These are phyloP conservation scores for Chironomus tentans DNA, from an alignment of 2,888 invertebrate species.

Conservation along the genomic window DNA sequence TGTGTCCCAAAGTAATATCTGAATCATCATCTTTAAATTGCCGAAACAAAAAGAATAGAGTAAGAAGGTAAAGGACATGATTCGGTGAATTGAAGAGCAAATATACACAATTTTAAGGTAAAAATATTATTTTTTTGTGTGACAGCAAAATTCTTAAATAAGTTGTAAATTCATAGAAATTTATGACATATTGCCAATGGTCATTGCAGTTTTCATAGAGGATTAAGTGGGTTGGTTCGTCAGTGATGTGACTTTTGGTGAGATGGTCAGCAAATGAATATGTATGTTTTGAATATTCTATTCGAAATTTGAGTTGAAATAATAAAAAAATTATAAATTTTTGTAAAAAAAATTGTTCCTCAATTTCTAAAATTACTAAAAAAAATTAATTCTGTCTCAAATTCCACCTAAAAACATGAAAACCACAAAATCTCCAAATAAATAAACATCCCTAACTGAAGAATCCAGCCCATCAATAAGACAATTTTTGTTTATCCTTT, in stretches of 20 bases:
- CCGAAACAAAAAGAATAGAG: neutral
- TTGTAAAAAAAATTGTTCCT: too few species aligned
- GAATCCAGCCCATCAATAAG: neutral
- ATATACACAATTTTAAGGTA: conserved; percentile 5
- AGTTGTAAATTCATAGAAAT: conserved; percentile 25
- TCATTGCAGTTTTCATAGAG: conserved; percentile 11
- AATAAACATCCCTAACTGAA: neutral
- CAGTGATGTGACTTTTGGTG: neutral
- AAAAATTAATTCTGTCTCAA: too few species aligned
- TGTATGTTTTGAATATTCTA: too few species aligned
- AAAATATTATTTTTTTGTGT: neutral
- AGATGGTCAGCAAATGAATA: too few species aligned
- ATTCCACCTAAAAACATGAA: too few species aligned
- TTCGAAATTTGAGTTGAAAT: too few species aligned
- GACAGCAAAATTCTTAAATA: conserved; percentile 2
- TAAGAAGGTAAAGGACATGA: neutral
- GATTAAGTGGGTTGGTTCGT: conserved; percentile 8
- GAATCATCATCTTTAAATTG: too few species aligned
- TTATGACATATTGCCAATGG: conserved; percentile 24
- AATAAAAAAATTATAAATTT: too few species aligned
- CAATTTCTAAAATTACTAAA: too few species aligned
- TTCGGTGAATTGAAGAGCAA: neutral
- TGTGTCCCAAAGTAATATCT: neutral
- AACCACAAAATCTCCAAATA: neutral
- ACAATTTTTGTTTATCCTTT: conserved; percentile 19